Evolutionary conservation across 2,113 vertebrate genomes (phyloP).

Genomic region (Lepus europaeus): DNA sequence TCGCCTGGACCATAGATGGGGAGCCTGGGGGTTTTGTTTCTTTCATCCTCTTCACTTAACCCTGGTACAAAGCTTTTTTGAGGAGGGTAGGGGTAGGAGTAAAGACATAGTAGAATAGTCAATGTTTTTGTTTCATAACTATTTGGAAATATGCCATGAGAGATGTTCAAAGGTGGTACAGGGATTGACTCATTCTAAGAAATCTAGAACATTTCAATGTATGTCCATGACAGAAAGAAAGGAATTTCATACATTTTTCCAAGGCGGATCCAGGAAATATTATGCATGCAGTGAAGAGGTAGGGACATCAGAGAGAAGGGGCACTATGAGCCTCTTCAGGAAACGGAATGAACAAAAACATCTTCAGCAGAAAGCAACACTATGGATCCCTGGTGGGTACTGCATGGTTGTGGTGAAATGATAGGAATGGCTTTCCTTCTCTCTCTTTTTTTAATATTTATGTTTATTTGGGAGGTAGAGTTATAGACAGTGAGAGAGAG

Average conservation of each 20-base stretch:
- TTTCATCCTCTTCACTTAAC: neutral
- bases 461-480: too few species aligned
- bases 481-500: too few species aligned
- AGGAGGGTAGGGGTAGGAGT: too few species aligned
- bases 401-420: neutral
- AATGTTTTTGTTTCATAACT: neutral
- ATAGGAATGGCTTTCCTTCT: too few species aligned
- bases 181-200: neutral
- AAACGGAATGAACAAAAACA: neutral
- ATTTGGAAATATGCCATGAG: neutral
- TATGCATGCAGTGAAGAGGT: neutral
- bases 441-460: too few species aligned
- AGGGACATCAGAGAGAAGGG: neutral
- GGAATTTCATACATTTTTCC: neutral
- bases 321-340: too few species aligned
- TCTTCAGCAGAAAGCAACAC: neutral
- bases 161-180: neutral
- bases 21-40: neutral
- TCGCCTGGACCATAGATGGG: neutral
- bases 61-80: neutral
- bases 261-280: neutral
- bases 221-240: neutral
- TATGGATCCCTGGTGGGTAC: neutral
- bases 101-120: neutral
- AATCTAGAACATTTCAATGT: neutral